Conservation (phyloP, 2,888 invertebrate species). For the Chaitophorus viminalis region DNA sequence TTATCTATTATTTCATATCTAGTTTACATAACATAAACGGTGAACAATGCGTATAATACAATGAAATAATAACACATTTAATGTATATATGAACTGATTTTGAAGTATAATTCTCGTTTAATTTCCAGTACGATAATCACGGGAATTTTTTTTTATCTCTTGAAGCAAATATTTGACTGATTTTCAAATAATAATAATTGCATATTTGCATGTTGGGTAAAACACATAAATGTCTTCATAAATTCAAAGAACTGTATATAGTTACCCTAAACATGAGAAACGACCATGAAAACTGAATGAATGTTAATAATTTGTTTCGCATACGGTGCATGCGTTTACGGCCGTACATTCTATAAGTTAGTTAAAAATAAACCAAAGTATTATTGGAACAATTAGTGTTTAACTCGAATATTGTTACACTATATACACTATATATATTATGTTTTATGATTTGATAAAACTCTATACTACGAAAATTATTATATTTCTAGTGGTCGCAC, state of each 20-base stretch:
- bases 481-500: no score
- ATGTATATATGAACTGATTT: not conserved
- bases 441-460: no score
- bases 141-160: constrained; percentile 14
- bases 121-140: not conserved
- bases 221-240: constrained; percentile 29
- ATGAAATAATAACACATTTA: not conserved
- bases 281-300: not conserved
- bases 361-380: not conserved
- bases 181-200: not conserved
- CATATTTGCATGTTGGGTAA: constrained; percentile 9
- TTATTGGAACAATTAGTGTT: not conserved
- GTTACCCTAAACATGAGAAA: not conserved
- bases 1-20: not conserved
- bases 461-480: no score
- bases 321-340: not conserved
- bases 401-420: no score
- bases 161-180: constrained; percentile 32
- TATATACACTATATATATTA: no score
- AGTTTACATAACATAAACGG: not conserved
- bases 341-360: not conserved
- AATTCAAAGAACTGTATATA: constrained; percentile 11
- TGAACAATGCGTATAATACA: no score
- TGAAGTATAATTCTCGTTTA: not conserved
- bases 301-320: not conserved